A percentile compares a stretch with the other conserved stretches of the same genome.
Evolutionary conservation across 2,888 invertebrate species (phyloP).

Genomic region (Sympetrum striolatum): DNA sequence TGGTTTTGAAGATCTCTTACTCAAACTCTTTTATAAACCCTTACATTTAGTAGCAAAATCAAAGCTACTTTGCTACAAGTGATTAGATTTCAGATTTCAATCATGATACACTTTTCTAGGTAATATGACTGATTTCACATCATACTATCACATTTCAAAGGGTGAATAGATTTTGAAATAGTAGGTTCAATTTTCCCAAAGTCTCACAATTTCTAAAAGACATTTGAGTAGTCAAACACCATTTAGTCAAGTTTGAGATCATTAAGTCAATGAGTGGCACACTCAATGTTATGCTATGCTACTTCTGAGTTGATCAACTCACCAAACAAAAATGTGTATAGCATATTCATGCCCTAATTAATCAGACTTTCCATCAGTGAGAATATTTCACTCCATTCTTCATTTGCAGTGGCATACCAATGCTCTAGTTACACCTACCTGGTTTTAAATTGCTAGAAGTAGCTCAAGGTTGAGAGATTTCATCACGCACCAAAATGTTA

Average conservation of each 20-base stretch:
- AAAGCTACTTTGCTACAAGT: too few relatives aligned
- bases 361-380: background rate
- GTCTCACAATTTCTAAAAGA: background rate
- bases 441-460: background rate
- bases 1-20: too few relatives aligned
- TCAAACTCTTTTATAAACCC: too few relatives aligned
- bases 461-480: background rate
- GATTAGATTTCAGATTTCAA: too few relatives aligned
- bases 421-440: background rate
- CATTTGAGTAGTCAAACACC: background rate
- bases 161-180: background rate
- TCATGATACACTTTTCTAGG: background rate
- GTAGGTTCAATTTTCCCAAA: background rate
- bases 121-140: background rate
- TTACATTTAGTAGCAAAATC: too few relatives aligned
- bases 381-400: background rate
- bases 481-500: background rate
- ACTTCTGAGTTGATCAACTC: background rate
- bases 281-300: too few relatives aligned
- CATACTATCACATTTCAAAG: background rate
- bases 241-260: background rate
- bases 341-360: background rate
- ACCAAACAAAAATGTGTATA: background rate
- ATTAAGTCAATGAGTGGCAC: background rate
- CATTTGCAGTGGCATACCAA: background rate